Evolutionary conservation across 2,113 vertebrate genomes (phyloP), one percentile per base, ranked within the genome.

Genomic region (Taurulus bubalis): DNA sequence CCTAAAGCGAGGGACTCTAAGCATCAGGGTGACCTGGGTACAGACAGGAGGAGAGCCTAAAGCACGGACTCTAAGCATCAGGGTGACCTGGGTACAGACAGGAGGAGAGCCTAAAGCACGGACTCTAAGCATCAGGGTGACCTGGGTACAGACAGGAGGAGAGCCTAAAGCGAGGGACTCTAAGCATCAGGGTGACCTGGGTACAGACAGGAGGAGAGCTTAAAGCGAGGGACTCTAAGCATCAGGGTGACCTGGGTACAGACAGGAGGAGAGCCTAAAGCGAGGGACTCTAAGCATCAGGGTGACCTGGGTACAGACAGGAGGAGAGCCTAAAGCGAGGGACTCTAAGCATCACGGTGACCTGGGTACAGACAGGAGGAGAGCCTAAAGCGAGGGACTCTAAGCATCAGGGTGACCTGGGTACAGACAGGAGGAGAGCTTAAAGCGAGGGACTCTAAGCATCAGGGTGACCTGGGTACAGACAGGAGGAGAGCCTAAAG

Each of bases 321-420:
- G n/a, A 75, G 47, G 28, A 18, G 45, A 62, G 55, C 62, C 75
- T 45, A 3, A 14, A 42, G 22, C 8, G 3, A 12, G 8, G 22
- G n/a, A n/a, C n/a, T n/a, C n/a, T n/a, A n/a, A 99, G 95, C 98
- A 99, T 99, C 70, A 99, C 89, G 0, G 98, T 99, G 32, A 99
- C 98, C 98, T 99, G 88, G 0, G 49, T 10, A 80, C 45, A 86
- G 4, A 82, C 3, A 67, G 18, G n/a, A 75, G 47, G 28, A 18
- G 45, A 62, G 55, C 62, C 75, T 45, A 3, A 14, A 42, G 22
- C 8, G 3, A 12, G 8, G 22, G n/a, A n/a, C n/a, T n/a, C n/a
- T n/a, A n/a, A 99, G 95, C 98, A 99, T 99, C 70, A 99, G 90
- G 0, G 98, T 99, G 32, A 99, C 98, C 98, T 99, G 88, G 0